Conservation (phyloP, 2,797 vertebrate genomes). For the Enoplosus armatus region DNA sequence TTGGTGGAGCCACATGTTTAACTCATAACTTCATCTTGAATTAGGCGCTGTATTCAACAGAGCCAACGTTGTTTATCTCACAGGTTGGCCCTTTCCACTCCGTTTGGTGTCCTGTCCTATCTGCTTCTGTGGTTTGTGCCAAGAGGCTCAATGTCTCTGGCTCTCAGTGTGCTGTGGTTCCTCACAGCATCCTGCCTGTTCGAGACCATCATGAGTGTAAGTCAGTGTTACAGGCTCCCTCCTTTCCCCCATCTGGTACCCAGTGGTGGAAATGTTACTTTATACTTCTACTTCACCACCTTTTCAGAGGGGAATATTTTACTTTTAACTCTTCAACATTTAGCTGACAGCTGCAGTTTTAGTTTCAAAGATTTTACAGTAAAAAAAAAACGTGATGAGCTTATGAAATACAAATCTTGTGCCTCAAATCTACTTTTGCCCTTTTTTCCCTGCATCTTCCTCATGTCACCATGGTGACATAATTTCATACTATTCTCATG, state of each 20-base stretch:
- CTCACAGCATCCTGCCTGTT: constrained; percentile 83
- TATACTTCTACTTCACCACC: not conserved
- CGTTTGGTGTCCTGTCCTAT: constrained; percentile 78
- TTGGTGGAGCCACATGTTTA: constrained; percentile 33
- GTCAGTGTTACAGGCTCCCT: constrained; percentile 50
- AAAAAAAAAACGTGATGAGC: not conserved
- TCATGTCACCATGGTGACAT: constrained; percentile 56
- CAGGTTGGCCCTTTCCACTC: constrained; percentile 82
- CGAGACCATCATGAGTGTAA: constrained; percentile 87
- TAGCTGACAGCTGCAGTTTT: not conserved
- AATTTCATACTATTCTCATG: constrained; percentile 22
- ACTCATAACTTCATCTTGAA: constrained; percentile 11
- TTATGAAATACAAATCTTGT: not conserved
- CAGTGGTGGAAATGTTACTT: not conserved
- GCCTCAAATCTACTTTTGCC: not conserved
- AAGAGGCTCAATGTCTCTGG: constrained; percentile 42
- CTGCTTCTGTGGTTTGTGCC: constrained; percentile 84
- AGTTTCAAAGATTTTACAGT: not conserved
- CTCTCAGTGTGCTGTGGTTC: constrained; percentile 82
- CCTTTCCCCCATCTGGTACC: not conserved
- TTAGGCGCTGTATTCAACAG: constrained; percentile 8
- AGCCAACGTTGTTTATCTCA: constrained; percentile 27
- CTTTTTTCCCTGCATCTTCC: constrained; percentile 6
- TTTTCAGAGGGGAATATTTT: not conserved
- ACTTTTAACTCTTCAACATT: not conserved